Evolutionary conservation across 2,113 vertebrate genomes (phyloP), one percentile per base, ranked within the genome.

Genomic region (Formicarius rufipectus): DNA sequence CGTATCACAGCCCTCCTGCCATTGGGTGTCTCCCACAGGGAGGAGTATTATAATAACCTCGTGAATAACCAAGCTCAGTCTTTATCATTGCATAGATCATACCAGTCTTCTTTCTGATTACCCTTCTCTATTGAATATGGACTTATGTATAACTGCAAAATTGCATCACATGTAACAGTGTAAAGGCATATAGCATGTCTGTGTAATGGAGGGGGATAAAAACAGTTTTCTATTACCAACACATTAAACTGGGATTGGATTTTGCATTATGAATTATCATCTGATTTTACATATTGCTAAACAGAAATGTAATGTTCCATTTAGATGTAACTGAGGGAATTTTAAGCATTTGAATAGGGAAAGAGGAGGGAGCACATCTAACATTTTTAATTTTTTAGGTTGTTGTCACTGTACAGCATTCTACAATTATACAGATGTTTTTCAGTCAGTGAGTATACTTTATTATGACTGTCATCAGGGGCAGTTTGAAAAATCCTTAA

Each of bases 241-340:
- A 64, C 40, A 73, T 91, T 69, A 80, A 74, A 24, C 0, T 94
- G 58, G 40, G 67, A 94, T 40, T 93, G 62, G 53, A 69, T 93
- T 96, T 85, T 88, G 55, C 44, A 63, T 87, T 79, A 69, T 79
- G 67, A 89, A 67, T 94, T 81, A 83, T 49, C 45, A 58, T 81
- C 55, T 85, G 81, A 73, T 47, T 93, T 84, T 75, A 89, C 23
- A 44, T 73, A 62, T 37, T 92, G 53, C 78, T 81, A 69, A 90
- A 71, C 20, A 84, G 68, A 81, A 89, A 95, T 66, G 62, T n/a
- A 84, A 59, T 88, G 56, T 68, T 94, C 28, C 53, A 71, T 90
- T 93, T 91, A 76, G 58, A 88, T 69, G 45, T 47, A 81, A 84
- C 52, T 82, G 90, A 83, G 49, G 73, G 58, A 96, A 89, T 67